phyloP scores from a whole-genome alignment of 2,888 invertebrate species.

The Geophilus truncorum region DNA sequence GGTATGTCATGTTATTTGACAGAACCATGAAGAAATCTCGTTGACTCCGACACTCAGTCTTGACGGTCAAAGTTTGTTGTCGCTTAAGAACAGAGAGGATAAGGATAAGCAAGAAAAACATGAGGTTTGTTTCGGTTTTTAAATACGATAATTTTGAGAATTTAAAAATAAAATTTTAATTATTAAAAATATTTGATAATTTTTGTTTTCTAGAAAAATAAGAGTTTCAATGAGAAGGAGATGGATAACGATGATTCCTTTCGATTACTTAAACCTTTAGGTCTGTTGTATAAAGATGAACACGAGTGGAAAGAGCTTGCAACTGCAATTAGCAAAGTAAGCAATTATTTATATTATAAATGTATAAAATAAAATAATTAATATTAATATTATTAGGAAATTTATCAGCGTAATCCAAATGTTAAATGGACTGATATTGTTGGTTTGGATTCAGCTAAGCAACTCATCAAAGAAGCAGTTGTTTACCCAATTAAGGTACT shows the following conservation, averaged over 20 bases:
- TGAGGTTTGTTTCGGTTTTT: too few species aligned
- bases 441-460: conserved; percentile 93
- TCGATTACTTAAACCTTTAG: conserved; percentile 47
- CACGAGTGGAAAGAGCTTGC: conserved; percentile 51
- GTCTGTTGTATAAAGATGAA: conserved; percentile 48
- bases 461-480: conserved; percentile 97
- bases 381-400: conserved; percentile 49
- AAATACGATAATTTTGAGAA: too few species aligned
- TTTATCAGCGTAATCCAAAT: conserved; percentile 95
- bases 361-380: not conserved
- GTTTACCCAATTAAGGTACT: conserved; percentile 96
- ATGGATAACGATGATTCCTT: not conserved
- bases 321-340: conserved; percentile 46
- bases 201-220: not conserved
- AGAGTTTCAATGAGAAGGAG: not conserved
- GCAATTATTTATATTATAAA: too few species aligned
- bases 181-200: not conserved
- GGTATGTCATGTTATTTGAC: too few species aligned
- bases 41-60: too few species aligned
- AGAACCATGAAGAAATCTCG: too few species aligned
- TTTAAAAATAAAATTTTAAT: not conserved
- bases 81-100: too few species aligned
- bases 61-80: too few species aligned
- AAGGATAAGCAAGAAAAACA: too few species aligned
- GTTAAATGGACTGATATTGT: conserved; percentile 98